A percentile compares a stretch with the other conserved stretches of the same genome.
phyloP scores from a whole-genome alignment of 1,140 invertebrate species.

The Belonocnema kinseyi region DNA sequence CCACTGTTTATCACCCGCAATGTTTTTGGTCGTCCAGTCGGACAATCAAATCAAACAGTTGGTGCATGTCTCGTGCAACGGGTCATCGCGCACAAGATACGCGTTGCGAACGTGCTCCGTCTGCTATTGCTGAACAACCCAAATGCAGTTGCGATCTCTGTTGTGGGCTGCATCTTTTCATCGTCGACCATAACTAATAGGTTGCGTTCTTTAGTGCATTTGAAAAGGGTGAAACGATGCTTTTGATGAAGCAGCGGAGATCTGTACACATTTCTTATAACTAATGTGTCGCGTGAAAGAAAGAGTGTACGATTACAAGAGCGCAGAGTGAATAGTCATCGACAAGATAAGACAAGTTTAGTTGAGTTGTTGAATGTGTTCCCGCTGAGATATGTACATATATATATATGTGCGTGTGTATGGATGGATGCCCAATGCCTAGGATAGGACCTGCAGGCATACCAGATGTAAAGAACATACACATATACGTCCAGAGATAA shows the following conservation, averaged over 20 bases:
- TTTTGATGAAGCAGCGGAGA: not conserved
- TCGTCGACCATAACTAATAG: not conserved
- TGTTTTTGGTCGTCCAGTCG: not conserved
- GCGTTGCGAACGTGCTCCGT: not conserved
- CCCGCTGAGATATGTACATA: not conserved
- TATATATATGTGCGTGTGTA: not conserved
- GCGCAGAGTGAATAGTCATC: not conserved
- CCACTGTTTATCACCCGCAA: not conserved
- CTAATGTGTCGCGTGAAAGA: not conserved
- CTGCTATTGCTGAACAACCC: not conserved
- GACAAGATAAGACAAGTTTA: not conserved
- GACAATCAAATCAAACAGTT: not conserved
- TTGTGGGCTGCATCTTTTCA: not conserved
- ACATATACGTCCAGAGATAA: not conserved
- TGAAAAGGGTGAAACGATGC: not conserved
- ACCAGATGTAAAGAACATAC: slow-evolving; percentile 1
- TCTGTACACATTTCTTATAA: too few species aligned
- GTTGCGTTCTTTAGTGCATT: not conserved
- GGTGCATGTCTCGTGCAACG: not conserved
- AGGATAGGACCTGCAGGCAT: not conserved
- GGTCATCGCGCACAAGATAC: not conserved
- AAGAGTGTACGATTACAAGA: not conserved
- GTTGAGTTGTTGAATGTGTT: not conserved
- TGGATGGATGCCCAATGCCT: not conserved
- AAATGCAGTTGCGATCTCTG: not conserved